Conservation (phyloP, 2,888 invertebrate genomes). For the Chrysina gloriosa region DNA sequence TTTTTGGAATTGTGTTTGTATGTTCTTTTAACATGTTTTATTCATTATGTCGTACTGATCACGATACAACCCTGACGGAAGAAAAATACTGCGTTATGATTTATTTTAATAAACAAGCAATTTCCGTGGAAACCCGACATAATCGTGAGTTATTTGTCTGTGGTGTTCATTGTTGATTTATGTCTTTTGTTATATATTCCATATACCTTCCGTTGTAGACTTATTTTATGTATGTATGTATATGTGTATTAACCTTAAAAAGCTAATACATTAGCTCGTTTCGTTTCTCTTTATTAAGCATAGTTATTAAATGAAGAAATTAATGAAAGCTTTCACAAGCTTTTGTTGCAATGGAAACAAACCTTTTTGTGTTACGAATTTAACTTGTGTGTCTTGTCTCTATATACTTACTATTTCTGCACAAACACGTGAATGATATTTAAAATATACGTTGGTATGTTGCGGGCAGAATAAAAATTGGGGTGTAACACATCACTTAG, state of each 20-base stretch:
- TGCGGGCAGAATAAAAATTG: no score
- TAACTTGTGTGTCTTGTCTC: neutral
- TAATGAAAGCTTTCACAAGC: neutral
- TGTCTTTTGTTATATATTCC: slow-evolving; percentile 45
- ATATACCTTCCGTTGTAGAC: slow-evolving; percentile 44
- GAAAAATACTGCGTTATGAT: slow-evolving; percentile 58
- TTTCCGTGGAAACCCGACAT: slow-evolving; percentile 61
- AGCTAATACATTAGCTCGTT: neutral
- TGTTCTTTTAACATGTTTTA: slow-evolving; percentile 23
- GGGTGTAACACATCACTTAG: no score
- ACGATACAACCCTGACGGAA: slow-evolving; percentile 31
- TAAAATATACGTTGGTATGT: neutral
- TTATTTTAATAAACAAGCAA: slow-evolving; percentile 61
- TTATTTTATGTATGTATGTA: slow-evolving; percentile 44
- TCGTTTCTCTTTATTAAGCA: slow-evolving; percentile 1
- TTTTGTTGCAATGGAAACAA: neutral
- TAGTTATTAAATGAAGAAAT: neutral
- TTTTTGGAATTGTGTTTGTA: neutral
- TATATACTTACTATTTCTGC: slow-evolving; percentile 4
- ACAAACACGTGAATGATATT: slow-evolving; percentile 7
- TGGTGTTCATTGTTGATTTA: slow-evolving; percentile 57
- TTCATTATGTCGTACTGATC: neutral
- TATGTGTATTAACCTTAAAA: neutral
- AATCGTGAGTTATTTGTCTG: slow-evolving; percentile 63
- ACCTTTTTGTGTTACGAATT: neutral